These are phyloP conservation scores for Stylophora pistillata DNA, from an alignment of 64 coral and sea anemone genomes.

Conservation along the genomic window DNA sequence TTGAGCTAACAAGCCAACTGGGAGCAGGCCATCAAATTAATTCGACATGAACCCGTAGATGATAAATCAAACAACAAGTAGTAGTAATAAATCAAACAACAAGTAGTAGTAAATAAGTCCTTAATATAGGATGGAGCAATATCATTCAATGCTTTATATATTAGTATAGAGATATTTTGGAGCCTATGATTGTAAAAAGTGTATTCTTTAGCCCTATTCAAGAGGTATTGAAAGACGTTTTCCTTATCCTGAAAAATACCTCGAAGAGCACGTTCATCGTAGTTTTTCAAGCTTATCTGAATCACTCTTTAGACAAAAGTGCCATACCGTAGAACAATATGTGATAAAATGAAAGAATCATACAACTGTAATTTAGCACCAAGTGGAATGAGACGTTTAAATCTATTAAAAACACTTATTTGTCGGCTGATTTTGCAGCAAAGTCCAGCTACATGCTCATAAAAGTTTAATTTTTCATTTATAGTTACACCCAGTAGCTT, in stretches of 20 bases:
- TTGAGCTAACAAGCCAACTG: no score
- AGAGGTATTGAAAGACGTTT: slow-evolving; percentile 20
- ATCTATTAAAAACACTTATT: slow-evolving; percentile 43
- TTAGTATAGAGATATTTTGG: slow-evolving; percentile 14
- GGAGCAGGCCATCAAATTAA: no score
- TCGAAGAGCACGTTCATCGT: slow-evolving; percentile 37
- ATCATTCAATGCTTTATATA: slow-evolving; percentile 31
- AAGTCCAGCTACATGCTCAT: slow-evolving; percentile 29
- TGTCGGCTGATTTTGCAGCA: slow-evolving; percentile 54
- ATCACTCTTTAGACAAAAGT: slow-evolving; percentile 23
- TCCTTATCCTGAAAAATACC: slow-evolving; percentile 35
- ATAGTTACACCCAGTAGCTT: slow-evolving; percentile 30
- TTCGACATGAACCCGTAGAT: no score
- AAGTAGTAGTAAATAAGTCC: no score
- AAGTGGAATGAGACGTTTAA: slow-evolving; percentile 32
- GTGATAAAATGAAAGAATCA: slow-evolving; percentile 34
- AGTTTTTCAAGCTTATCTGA: slow-evolving; percentile 25
- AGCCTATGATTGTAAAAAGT: slow-evolving; percentile 24
- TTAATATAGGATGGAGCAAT: slow-evolving; percentile 18
- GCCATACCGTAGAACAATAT: slow-evolving; percentile 35
- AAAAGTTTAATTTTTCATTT: slow-evolving; percentile 27
- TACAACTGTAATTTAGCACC: slow-evolving; percentile 31
- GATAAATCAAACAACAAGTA: no score
- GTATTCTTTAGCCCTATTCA: slow-evolving; percentile 23
- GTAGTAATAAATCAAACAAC: no score